Percentiles rank a stretch among this genome's conserved stretches.
These are phyloP conservation scores for Himalopsyche tibetana DNA, from an alignment of 2,888 invertebrate genomes.

Conservation along the genomic window DNA sequence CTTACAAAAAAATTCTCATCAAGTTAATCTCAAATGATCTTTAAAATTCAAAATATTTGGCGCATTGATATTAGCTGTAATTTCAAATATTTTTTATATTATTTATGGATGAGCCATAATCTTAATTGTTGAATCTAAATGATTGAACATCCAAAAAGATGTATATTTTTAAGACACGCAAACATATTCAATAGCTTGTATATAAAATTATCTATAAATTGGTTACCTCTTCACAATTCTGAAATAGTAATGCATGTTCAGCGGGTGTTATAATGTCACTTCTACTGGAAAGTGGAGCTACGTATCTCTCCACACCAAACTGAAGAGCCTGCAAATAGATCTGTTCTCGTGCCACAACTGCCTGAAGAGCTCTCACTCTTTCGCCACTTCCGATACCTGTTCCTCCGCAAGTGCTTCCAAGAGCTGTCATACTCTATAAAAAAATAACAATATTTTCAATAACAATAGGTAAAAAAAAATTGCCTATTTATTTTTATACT, in stretches of 20 bases:
- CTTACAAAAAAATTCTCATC: too few species aligned
- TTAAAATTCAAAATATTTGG: too few species aligned
- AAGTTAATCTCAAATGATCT: too few species aligned
- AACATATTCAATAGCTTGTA: too few species aligned
- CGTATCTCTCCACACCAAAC: constrained; percentile 87
- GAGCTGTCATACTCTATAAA: constrained; percentile 62
- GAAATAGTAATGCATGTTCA: constrained; percentile 88
- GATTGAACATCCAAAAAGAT: too few species aligned
- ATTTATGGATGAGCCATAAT: too few species aligned
- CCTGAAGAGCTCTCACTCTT: constrained; percentile 81
- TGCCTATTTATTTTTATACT: too few species aligned
- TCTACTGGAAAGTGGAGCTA: constrained; percentile 84
- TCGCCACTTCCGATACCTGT: constrained; percentile 55
- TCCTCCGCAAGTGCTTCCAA: constrained; percentile 45
- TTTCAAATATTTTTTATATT: too few species aligned
- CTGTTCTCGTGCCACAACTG: constrained; percentile 86
- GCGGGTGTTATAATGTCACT: constrained; percentile 85
- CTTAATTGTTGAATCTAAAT: too few species aligned
- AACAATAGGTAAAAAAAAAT: too few species aligned
- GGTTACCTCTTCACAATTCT: constrained; percentile 88
- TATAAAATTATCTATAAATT: constrained; percentile 60
- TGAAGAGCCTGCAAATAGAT: constrained; percentile 87
- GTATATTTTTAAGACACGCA: too few species aligned
- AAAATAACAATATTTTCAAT: background rate
- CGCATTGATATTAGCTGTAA: too few species aligned